A percentile compares a stretch with the other conserved stretches of the same genome.
Conservation (phyloP, 2,888 invertebrate genomes). For the Melipona beecheii region DNA sequence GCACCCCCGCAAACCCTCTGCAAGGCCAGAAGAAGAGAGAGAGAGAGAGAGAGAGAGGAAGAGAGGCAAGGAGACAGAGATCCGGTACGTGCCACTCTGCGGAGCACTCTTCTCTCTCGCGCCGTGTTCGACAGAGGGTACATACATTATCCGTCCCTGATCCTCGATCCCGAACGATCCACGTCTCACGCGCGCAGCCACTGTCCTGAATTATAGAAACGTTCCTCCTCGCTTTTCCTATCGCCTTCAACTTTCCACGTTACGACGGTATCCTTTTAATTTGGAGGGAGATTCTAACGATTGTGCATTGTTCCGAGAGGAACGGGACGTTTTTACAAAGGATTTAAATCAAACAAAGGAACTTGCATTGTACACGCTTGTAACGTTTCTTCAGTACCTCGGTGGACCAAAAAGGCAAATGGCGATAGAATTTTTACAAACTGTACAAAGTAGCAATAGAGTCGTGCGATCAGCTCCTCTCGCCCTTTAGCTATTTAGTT, state of each 20-base stretch:
- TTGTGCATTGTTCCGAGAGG: not conserved
- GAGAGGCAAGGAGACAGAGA: constrained; percentile 46
- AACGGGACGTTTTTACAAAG: not conserved
- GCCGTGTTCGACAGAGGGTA: constrained; percentile 76
- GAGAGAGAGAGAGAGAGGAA: constrained; percentile 14
- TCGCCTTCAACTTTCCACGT: constrained; percentile 15
- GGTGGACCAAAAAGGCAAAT: too few species aligned
- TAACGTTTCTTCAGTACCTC: not conserved
- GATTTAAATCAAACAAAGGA: too few species aligned
- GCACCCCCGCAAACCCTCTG: constrained; percentile 68
- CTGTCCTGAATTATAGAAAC: constrained; percentile 81
- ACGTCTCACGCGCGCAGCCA: constrained; percentile 65
- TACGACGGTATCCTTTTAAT: constrained; percentile 73
- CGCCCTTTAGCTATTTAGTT: not conserved
- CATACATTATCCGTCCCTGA: constrained; percentile 82
- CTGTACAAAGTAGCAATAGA: constrained; percentile 11
- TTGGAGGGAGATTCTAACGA: constrained; percentile 45
- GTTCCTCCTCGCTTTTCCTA: constrained; percentile 51
- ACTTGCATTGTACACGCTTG: not conserved
- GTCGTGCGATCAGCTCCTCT: constrained; percentile 8
- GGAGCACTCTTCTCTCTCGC: constrained; percentile 47
- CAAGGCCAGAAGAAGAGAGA: constrained; percentile 30
- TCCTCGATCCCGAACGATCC: constrained; percentile 72
- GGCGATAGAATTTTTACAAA: not conserved
- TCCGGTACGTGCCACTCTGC: constrained; percentile 51